Base-by-base conservation (phyloP, 2,888 invertebrate genomes). In the Kryphioiulus occultus region DNA sequence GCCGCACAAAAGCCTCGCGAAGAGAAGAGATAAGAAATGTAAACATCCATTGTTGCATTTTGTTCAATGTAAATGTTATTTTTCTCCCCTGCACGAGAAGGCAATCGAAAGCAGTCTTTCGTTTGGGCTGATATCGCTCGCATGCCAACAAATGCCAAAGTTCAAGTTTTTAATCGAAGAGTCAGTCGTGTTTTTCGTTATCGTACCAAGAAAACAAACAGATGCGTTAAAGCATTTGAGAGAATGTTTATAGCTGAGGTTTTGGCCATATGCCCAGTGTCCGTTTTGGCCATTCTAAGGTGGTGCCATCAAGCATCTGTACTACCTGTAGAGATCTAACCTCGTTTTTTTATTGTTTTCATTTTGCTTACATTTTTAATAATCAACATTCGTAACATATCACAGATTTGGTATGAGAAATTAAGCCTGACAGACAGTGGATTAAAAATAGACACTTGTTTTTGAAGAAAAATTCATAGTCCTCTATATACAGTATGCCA, bases 141-240 rank as follows among this genome's bases (percentile, higher is more conserved):
- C 68, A 68, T 59, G 39, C 12, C 7, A 22, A 68, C 68, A 68
- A 68, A 68, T 68, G 26, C 68, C 68, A 68, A 68, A 68, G 68
- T 68, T 68, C 68, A 26, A 68, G 12, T 68, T 22, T 68, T 68
- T 68, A 26, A 68, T 68, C 68, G 26, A 68, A 26, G 68, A 68
- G 68, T 68, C 68, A 68, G 68, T 68, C 68, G 10, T 22, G 5
- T n/a, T 59, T 59, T 59, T 59, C n/a, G 59, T 59, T 59, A 59
- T 59, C n/a, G 19, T 59, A 59, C 26, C 68, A 26, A 68, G 68
- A 68, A 68, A 26, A 68, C 68, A 68, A 68, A 68, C 68, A 68
- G 68, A 22, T 26, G 68, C 26, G 5, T 5, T 68, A 26, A 26
- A 68, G 1, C 68, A 68, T 68, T 68, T 68, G 7, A 26, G 26